Evolutionary conservation across 64 coral and sea anemone genomes (phyloP), one percentile per base, ranked within the genome.

Genomic region (Hydrozoanthus tunicans): DNA sequence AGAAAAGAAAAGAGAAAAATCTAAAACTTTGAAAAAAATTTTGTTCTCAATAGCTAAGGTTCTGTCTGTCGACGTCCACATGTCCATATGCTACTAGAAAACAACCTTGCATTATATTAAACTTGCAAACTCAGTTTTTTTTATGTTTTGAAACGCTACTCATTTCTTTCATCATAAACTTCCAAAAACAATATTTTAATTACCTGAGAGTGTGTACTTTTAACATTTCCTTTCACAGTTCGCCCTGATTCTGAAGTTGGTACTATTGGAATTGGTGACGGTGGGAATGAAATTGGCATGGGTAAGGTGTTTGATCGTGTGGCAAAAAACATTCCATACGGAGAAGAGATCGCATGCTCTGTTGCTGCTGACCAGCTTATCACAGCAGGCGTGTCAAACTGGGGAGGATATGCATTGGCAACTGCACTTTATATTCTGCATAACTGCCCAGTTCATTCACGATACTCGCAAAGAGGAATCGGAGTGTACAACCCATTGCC

Each of bases 201-300:
- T 43, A 43, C 32, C 32, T 43, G 20, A 20, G 20, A 20, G 20
- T 20, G 32, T 43, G 32, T 43, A 43, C 32, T 43, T 43, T 43
- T 43, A 43, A 43, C 32, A 43, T 15, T 56, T 90, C 10, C 62
- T 68, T 86, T 59, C 53, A 65, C 53, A 98, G 95, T 93, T 76
- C 15, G 68, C 5, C 52, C 80, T 12, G 83, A 75, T 51, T 84
- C 53, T 53, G 62, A 24, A 8, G 86, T 98, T 77, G 23, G 90
- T 14, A 98, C 96, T 23, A 94, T 93, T 62, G 94, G 96, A 20
- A 95, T 98, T 54, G 94, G 96, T 60, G 96, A 98, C 86, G 96
- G 96, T 53, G 96, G 96, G 11, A 98, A 98, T 91, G 96, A 98
- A 76, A 93, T 98, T 9, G 96, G 96, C 1, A 98, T 98, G 96